Conservation (phyloP, 2,888 invertebrate genomes). For the Parasteatoda lunata region DNA sequence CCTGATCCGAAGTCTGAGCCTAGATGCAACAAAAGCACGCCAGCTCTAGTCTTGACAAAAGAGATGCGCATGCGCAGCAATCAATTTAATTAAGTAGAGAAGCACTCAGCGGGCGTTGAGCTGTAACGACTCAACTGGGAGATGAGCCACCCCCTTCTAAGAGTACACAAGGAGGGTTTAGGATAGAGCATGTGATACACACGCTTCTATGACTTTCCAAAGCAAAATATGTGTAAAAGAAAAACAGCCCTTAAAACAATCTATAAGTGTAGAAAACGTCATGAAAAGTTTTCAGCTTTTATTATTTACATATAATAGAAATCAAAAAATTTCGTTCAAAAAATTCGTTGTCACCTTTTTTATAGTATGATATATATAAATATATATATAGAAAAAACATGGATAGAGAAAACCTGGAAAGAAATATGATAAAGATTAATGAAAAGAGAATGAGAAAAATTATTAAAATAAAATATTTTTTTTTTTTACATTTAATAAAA, state of each 20-base stretch:
- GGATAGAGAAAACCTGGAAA: too few species aligned
- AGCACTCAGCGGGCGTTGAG: conserved; percentile 65
- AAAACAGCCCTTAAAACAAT: background rate
- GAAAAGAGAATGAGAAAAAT: too few species aligned
- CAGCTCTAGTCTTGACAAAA: conserved; percentile 30
- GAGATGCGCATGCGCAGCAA: conserved; percentile 55
- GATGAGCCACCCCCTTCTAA: conserved; percentile 37
- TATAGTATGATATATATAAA: too few species aligned
- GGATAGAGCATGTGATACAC: conserved; percentile 5
- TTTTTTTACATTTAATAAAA: too few species aligned
- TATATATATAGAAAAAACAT: too few species aligned
- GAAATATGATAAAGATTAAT: too few species aligned
- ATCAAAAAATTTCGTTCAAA: too few species aligned
- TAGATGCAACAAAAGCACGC: conserved; percentile 16
- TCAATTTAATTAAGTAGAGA: conserved; percentile 65
- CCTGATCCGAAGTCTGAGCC: conserved; percentile 4
- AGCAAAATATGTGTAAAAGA: conserved; percentile 7
- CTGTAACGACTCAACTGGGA: conserved; percentile 62
- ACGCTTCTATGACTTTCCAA: conserved; percentile 27
- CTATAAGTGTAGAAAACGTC: too few species aligned
- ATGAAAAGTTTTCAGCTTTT: too few species aligned
- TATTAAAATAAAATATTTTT: too few species aligned
- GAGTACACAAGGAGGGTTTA: background rate
- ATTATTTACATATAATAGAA: too few species aligned
- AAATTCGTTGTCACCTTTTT: too few species aligned